A percentile compares a stretch with the other conserved stretches of the same genome.
Conservation (phyloP, 2,888 invertebrate species). For the Zeuzera pyrina region DNA sequence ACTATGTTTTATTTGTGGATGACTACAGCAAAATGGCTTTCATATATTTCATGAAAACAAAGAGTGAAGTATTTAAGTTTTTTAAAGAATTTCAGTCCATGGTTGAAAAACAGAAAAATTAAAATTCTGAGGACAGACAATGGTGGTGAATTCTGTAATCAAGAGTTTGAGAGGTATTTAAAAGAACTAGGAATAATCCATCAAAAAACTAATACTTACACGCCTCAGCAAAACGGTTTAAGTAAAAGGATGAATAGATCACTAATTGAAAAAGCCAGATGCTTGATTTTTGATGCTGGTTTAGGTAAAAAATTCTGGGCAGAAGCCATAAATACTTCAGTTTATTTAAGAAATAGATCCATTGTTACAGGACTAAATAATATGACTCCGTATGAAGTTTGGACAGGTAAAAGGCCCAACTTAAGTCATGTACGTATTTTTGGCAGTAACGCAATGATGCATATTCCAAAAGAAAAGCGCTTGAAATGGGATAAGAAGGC, state of each 20-base stretch:
- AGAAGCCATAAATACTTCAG: conserved; percentile 4
- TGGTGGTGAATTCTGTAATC: conserved; percentile 11
- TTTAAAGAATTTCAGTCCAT: conserved; percentile 3
- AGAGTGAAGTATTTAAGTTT: conserved; percentile 2
- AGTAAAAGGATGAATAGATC: conserved; percentile 22
- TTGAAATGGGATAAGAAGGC: conserved; percentile 6
- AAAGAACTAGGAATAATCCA: conserved; percentile 15
- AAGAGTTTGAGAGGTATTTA: conserved; percentile 12
- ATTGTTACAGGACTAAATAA: conserved; percentile 1
- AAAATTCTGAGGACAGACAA: conserved; percentile 3
- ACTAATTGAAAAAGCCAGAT: conserved; percentile 19
- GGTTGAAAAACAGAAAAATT: conserved; percentile 1
- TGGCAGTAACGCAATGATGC: conserved; percentile 5
- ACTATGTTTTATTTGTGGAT: conserved; percentile 6
- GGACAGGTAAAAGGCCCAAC: conserved; percentile 2
- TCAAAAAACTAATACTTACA: conserved; percentile 18
- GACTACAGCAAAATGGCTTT: conserved; percentile 6
- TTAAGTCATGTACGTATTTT: conserved; percentile 1
- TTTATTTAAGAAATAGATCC: conserved; percentile 4
- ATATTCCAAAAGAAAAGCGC: conserved; percentile 4
- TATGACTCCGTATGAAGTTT: conserved; percentile 5
- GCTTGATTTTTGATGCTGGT: conserved; percentile 17
- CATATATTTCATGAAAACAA: conserved; percentile 2
- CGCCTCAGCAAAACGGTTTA: conserved; percentile 21
- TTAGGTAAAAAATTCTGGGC: conserved; percentile 11